Percentiles rank a stretch among this genome's conserved stretches.
These are phyloP conservation scores for Oncorhynchus keta DNA, from an alignment of 2,113 vertebrate genomes.

Conservation along the genomic window DNA sequence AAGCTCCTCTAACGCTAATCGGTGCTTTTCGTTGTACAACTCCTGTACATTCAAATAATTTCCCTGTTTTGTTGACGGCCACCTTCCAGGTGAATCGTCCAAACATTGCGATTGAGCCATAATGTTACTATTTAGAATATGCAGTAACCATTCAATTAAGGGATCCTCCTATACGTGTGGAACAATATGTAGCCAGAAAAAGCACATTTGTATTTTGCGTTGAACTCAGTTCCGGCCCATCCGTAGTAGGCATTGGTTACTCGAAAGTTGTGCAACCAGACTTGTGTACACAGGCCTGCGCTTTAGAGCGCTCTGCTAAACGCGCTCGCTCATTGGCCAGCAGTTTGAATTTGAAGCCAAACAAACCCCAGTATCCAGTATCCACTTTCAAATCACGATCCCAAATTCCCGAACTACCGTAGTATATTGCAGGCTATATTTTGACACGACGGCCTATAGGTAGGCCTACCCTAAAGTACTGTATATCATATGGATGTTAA, in stretches of 20 bases:
- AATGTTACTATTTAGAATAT: neutral
- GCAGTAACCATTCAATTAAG: neutral
- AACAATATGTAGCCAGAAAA: no score
- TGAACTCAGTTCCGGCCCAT: conserved; percentile 19
- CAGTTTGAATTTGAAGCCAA: conserved; percentile 66
- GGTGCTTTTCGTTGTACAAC: conserved; percentile 86
- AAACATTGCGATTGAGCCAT: conserved; percentile 75
- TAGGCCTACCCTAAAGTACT: no score
- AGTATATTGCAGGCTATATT: no score
- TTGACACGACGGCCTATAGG: no score
- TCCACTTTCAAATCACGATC: conserved; percentile 8
- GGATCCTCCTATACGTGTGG: neutral
- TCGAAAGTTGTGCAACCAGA: conserved; percentile 6
- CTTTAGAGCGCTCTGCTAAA: conserved; percentile 27
- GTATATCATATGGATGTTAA: no score
- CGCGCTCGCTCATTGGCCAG: conserved; percentile 64
- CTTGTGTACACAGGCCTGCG: conserved; percentile 27
- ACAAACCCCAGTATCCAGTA: conserved; percentile 47
- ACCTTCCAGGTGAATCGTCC: conserved; percentile 76
- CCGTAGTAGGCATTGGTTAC: conserved; percentile 53
- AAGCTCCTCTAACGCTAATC: conserved; percentile 88
- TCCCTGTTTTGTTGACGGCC: conserved; percentile 16
- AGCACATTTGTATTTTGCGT: conserved; percentile 53
- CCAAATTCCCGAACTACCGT: no score
- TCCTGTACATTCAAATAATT: conserved; percentile 63